phyloP scores from a whole-genome alignment of 2,888 invertebrate species.

The Heliconius erato region DNA sequence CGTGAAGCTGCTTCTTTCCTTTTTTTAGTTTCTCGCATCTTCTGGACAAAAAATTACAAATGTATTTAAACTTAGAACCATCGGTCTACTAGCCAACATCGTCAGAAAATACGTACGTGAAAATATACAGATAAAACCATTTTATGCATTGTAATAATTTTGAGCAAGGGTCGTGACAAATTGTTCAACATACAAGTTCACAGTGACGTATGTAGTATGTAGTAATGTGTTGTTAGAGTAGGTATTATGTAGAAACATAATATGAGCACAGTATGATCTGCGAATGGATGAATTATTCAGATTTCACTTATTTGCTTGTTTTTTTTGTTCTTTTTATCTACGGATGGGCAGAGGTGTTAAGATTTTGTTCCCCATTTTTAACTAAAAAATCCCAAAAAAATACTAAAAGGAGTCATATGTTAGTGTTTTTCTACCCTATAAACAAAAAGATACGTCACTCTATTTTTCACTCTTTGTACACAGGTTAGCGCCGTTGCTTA shows the following conservation, averaged over 20 bases:
- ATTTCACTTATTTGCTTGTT: conserved; percentile 3
- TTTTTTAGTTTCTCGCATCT: no score
- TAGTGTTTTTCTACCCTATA: not conserved
- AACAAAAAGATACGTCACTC: not conserved
- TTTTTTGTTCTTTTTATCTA: not conserved
- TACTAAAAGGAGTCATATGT: no score
- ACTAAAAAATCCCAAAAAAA: no score
- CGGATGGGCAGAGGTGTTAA: not conserved
- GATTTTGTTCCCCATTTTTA: not conserved
- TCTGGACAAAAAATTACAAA: not conserved
- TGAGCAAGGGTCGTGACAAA: conserved; percentile 15
- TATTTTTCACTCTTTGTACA: not conserved
- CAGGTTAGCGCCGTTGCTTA: not conserved
- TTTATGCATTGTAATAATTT: conserved; percentile 6
- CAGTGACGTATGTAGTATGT: not conserved
- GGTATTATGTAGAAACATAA: not conserved
- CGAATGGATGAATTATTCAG: conserved; percentile 9
- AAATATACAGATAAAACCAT: not conserved
- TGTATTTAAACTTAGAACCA: not conserved
- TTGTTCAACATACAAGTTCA: conserved; percentile 19
- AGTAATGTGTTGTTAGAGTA: not conserved
- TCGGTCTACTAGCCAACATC: not conserved
- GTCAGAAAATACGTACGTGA: no score
- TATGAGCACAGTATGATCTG: not conserved
- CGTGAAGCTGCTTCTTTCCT: not conserved